Evolutionary conservation across 2,888 invertebrate genomes (phyloP).

Genomic region (Acanthoscelides obtectus): DNA sequence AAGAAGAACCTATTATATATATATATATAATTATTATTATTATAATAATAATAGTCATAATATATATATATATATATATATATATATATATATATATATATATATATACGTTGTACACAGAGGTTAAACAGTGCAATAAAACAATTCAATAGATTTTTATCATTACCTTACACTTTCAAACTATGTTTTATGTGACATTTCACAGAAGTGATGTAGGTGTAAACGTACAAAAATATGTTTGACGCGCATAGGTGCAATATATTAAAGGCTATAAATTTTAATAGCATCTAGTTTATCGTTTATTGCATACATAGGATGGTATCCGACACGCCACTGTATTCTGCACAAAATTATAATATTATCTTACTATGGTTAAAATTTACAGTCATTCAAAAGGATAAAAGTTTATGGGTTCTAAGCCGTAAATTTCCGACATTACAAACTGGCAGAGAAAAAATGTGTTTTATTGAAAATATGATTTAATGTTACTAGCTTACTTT

Average conservation of each 20-base stretch:
- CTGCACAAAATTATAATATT: neutral
- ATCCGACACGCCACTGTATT: neutral
- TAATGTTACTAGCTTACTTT: slow-evolving; percentile 33
- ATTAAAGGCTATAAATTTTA: neutral
- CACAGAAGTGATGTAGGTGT: neutral
- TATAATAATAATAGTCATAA: no score
- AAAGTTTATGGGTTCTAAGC: slow-evolving; percentile 41
- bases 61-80: no score
- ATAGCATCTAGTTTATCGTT: neutral
- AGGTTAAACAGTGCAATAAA: no score
- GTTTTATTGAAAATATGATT: slow-evolving; percentile 48
- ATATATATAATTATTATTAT: no score
- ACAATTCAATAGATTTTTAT: no score
- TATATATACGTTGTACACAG: no score
- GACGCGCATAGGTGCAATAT: neutral
- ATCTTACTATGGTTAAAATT: slow-evolving; percentile 27
- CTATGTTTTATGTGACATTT: neutral
- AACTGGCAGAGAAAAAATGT: slow-evolving; percentile 34
- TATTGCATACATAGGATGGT: neutral
- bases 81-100: no score
- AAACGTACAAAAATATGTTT: neutral
- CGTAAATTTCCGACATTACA: slow-evolving; percentile 34
- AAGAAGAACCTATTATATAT: no score
- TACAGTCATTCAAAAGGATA: slow-evolving; percentile 40
- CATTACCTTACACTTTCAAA: no score